phyloP scores from a whole-genome alignment of 2,888 invertebrate genomes.

The Diabrotica balteata region DNA sequence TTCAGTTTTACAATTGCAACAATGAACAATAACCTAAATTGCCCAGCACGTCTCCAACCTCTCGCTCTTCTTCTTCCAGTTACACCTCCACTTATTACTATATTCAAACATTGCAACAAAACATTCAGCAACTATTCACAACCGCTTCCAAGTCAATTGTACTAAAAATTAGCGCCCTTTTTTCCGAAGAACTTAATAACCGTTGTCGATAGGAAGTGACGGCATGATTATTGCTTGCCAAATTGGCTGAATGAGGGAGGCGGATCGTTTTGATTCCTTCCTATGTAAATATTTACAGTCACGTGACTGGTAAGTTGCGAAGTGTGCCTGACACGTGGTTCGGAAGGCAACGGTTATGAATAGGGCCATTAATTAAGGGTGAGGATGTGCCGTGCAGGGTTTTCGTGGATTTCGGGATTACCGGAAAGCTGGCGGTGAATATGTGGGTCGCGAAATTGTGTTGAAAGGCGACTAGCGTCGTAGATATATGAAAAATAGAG shows the following conservation, averaged over 20 bases:
- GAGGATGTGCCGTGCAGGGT: neutral
- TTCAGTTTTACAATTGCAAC: no score
- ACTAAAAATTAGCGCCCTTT: neutral
- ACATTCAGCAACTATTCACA: neutral
- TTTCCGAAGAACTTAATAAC: conserved; percentile 15
- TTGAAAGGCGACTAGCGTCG: no score
- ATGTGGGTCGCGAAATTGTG: no score
- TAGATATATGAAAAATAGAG: no score
- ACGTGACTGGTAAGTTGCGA: conserved; percentile 26
- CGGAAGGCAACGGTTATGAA: conserved; percentile 2
- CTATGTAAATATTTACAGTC: conserved; percentile 45
- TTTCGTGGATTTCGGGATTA: no score
- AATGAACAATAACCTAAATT: no score
- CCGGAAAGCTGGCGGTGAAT: no score
- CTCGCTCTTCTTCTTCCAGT: neutral
- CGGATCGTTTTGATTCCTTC: conserved; percentile 41
- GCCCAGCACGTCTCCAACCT: neutral
- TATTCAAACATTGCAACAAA: neutral
- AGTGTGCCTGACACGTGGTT: conserved; percentile 16
- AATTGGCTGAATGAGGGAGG: conserved; percentile 42
- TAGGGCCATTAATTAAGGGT: conserved; percentile 1
- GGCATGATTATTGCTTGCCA: conserved; percentile 41
- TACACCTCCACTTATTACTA: neutral
- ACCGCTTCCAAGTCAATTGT: conserved; percentile 4
- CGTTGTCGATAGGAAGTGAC: conserved; percentile 43